Conservation (phyloP, 2,113 vertebrate species). For the Zeus faber region DNA sequence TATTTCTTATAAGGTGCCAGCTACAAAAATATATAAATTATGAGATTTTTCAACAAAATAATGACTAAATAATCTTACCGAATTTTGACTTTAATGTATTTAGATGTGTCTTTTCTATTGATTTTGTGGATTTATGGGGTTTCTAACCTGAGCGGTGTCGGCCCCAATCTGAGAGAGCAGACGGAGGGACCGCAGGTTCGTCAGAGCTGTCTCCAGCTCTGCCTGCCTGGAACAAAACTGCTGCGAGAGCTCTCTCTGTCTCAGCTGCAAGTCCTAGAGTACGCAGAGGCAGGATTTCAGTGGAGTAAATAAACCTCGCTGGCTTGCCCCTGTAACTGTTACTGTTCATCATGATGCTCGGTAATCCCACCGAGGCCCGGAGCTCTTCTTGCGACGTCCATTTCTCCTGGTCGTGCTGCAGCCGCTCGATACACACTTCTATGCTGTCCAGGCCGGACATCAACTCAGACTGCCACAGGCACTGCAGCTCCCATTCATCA, state of each 20-base stretch:
- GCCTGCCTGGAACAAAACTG: constrained; percentile 64
- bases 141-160: constrained; percentile 78
- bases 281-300: constrained; percentile 11
- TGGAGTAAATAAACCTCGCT: neutral
- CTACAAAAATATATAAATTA: too few species aligned
- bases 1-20: too few species aligned
- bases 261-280: constrained; percentile 63
- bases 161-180: constrained; percentile 67
- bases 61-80: too few species aligned
- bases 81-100: constrained; percentile 4
- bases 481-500: constrained; percentile 79
- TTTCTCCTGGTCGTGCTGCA: constrained; percentile 65
- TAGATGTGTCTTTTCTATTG: neutral
- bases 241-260: constrained; percentile 71
- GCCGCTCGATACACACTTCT: constrained; percentile 66
- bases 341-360: too few species aligned
- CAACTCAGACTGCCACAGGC: constrained; percentile 66
- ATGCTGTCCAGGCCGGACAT: constrained; percentile 71
- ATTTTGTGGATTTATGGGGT: neutral
- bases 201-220: constrained; percentile 68
- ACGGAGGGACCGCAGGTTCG: constrained; percentile 68
- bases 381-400: constrained; percentile 41
- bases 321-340: too few species aligned
- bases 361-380: constrained; percentile 25
- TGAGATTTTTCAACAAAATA: too few species aligned